These are phyloP conservation scores for Cosmia pyralina DNA, from an alignment of 2,888 invertebrate species.

Conservation along the genomic window DNA sequence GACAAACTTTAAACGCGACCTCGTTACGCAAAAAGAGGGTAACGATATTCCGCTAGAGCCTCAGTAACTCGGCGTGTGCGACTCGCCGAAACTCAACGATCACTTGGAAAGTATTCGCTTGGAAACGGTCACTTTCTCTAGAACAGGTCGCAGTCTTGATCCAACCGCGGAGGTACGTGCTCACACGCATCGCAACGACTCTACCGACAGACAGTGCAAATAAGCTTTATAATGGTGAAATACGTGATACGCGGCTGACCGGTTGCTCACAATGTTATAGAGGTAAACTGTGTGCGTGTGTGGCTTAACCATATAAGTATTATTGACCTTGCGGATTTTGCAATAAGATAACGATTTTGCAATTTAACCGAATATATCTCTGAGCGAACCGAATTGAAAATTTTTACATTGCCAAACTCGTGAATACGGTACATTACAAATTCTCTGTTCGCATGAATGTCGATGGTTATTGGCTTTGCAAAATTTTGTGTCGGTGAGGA, in stretches of 20 bases:
- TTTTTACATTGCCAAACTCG: constrained; percentile 40
- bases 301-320: constrained; percentile 64
- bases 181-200: constrained; percentile 56
- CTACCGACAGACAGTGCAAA: constrained; percentile 55
- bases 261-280: constrained; percentile 60
- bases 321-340: constrained; percentile 67
- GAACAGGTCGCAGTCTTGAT: constrained; percentile 78
- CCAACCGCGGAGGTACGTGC: constrained; percentile 71
- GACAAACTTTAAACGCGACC: constrained; percentile 80
- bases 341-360: constrained; percentile 61
- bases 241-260: constrained; percentile 67
- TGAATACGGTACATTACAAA: constrained; percentile 27
- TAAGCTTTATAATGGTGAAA: constrained; percentile 63
- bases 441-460: constrained; percentile 20
- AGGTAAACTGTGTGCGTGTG: constrained; percentile 66
- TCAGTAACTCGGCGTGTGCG: constrained; percentile 58
- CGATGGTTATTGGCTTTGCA: constrained; percentile 29
- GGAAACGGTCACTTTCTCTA: constrained; percentile 87
- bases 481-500: constrained; percentile 14
- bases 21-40: constrained; percentile 82
- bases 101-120: constrained; percentile 85
- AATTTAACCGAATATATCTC: constrained; percentile 50
- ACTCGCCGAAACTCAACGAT: constrained; percentile 76
- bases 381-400: constrained; percentile 47
- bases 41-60: constrained; percentile 79